phyloP scores from a whole-genome alignment of 2,113 vertebrate genomes.

The Chloropsis hardwickii region DNA sequence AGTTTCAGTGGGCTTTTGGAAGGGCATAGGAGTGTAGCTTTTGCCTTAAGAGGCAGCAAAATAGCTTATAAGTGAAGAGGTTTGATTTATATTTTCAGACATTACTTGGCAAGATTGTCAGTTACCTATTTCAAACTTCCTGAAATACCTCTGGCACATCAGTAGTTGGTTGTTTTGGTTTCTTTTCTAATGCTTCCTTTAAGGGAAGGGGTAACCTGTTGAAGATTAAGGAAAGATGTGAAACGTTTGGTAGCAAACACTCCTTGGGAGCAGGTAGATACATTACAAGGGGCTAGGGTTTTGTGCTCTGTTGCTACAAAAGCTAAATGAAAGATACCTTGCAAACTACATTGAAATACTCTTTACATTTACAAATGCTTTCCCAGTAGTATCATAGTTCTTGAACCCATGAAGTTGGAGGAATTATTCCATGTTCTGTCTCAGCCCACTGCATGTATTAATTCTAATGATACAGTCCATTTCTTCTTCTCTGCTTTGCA shows the following conservation, averaged over 20 bases:
- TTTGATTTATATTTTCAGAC: background rate
- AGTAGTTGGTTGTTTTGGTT: background rate
- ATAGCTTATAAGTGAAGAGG: background rate
- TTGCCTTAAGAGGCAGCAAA: background rate
- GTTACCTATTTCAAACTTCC: background rate
- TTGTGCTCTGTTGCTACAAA: background rate
- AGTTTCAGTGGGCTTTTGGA: background rate
- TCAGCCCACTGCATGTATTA: background rate
- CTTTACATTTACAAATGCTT: background rate
- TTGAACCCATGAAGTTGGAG: background rate
- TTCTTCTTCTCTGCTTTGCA: background rate
- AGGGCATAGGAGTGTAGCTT: background rate
- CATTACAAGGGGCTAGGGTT: background rate
- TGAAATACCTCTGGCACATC: background rate
- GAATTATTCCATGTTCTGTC: background rate
- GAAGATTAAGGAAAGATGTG: background rate
- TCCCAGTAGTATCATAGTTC: background rate
- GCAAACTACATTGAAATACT: background rate
- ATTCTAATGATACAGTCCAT: background rate
- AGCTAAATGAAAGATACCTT: background rate
- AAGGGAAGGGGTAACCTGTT: background rate
- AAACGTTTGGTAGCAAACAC: background rate
- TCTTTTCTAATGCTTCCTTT: background rate
- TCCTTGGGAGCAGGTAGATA: background rate
- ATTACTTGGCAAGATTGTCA: background rate